A percentile compares a stretch with the other conserved stretches of the same genome.
phyloP scores from a whole-genome alignment of 2,888 invertebrate genomes.

The Drosophila maculinotata region DNA sequence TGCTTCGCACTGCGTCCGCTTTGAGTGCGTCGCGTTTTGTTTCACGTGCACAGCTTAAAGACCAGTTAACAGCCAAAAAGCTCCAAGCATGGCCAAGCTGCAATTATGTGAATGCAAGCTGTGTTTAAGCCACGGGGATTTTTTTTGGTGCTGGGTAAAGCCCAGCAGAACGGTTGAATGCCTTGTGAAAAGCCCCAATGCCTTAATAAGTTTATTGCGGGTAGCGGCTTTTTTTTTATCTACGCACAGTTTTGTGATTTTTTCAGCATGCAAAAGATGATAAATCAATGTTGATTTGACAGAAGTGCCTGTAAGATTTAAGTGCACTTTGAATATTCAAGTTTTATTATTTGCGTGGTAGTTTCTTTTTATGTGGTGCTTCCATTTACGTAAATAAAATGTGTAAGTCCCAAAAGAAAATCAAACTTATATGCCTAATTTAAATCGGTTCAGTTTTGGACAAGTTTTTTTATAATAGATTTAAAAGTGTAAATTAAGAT shows the following conservation, averaged over 20 bases:
- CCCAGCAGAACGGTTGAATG: slow-evolving; percentile 37
- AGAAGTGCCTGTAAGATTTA: slow-evolving; percentile 1
- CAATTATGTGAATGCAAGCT: slow-evolving; percentile 46
- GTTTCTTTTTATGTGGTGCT: background rate
- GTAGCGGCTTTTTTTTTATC: slow-evolving; percentile 12
- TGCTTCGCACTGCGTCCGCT: slow-evolving; percentile 36
- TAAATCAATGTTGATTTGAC: background rate
- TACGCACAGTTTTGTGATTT: slow-evolving; percentile 24
- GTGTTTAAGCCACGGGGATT: slow-evolving; percentile 32
- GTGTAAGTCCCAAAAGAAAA: background rate
- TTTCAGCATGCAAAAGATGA: slow-evolving; percentile 13
- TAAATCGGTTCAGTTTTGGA: background rate
- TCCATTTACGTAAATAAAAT: background rate
- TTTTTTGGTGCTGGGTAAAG: slow-evolving; percentile 44
- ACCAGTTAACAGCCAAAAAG: slow-evolving; percentile 28
- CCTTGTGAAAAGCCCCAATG: slow-evolving; percentile 51
- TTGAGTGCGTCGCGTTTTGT: slow-evolving; percentile 29
- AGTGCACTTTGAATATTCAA: slow-evolving; percentile 3
- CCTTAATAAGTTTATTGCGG: background rate
- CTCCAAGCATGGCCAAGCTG: slow-evolving; percentile 19
- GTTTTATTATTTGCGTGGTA: slow-evolving; percentile 1
- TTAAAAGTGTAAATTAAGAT: background rate
- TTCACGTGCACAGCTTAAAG: slow-evolving; percentile 59
- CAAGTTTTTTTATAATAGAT: background rate
- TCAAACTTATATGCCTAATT: background rate